Evolutionary conservation across 2,113 vertebrate genomes (phyloP).

Genomic region (Capra hircus): DNA sequence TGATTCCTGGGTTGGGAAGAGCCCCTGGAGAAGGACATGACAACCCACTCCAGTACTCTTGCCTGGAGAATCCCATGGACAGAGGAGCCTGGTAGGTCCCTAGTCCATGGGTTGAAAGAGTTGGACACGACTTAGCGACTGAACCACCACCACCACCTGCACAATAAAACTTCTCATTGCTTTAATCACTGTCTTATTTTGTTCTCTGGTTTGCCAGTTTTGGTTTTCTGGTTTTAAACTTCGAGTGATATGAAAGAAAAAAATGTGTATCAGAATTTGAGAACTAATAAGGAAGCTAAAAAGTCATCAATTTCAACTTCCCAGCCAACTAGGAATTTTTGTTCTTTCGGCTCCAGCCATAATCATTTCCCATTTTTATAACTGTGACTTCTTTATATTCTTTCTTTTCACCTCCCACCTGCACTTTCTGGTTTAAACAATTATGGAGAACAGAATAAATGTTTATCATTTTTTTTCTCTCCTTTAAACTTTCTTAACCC

Average conservation of each 20-base stretch:
- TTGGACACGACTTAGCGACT: rapidly evolving
- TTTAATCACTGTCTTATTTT: not conserved
- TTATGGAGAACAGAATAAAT: not conserved
- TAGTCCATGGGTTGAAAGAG: not conserved
- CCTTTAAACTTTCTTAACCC: not conserved
- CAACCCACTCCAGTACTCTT: not conserved
- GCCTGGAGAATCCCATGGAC: not conserved
- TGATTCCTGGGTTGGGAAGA: not conserved
- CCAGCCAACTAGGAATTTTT: not conserved
- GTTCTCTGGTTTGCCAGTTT: not conserved
- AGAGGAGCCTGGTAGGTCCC: not conserved
- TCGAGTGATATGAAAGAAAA: not conserved
- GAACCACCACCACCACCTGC: not conserved
- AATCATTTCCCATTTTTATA: rapidly evolving
- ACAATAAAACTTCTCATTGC: not conserved
- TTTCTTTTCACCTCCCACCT: not conserved
- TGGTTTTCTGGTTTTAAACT: not conserved
- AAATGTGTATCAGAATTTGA: not conserved
- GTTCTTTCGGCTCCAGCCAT: no score
- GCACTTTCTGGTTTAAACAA: not conserved
- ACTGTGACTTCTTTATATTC: rapidly evolving
- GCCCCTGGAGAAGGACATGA: not conserved
- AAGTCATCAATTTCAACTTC: not conserved
- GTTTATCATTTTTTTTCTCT: not conserved
- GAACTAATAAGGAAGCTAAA: not conserved